phyloP scores from a whole-genome alignment of 2,888 invertebrate genomes.

The Eristalis pertinax region DNA sequence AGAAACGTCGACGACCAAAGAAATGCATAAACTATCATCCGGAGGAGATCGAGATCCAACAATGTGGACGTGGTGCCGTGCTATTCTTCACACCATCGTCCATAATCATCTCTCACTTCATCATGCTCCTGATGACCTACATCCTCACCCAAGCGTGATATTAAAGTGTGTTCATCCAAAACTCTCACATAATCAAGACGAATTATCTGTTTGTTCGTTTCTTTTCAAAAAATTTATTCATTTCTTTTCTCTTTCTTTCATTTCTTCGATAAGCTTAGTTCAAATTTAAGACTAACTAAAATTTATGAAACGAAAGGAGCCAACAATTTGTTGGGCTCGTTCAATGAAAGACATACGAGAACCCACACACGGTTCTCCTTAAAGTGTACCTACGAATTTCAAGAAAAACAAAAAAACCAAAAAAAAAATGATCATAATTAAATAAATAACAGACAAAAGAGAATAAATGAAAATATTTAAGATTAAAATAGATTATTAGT shows the following conservation, averaged over 20 bases:
- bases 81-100: conserved; percentile 76
- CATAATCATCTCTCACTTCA: conserved; percentile 77
- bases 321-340: conserved; percentile 15
- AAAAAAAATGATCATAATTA: neutral
- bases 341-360: neutral
- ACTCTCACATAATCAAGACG: conserved; percentile 16
- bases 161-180: conserved; percentile 73
- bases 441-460: neutral
- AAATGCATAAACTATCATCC: conserved; percentile 95
- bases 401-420: conserved; percentile 21
- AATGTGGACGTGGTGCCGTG: conserved; percentile 80
- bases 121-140: conserved; percentile 78
- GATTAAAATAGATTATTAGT: neutral
- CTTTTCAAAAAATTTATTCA: neutral
- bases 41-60: conserved; percentile 85
- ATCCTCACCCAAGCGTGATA: conserved; percentile 81
- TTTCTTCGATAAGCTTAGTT: conserved; percentile 49
- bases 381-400: conserved; percentile 72
- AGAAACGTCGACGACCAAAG: conserved; percentile 88
- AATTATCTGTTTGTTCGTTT: neutral
- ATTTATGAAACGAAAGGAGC: conserved; percentile 24
- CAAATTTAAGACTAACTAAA: conserved; percentile 64
- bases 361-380: conserved; percentile 16
- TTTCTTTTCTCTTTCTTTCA: neutral
- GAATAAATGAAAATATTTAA: neutral